A percentile compares a stretch with the other conserved stretches of the same genome.
These are phyloP conservation scores for Peromyscus leucopus DNA, from an alignment of 2,113 vertebrate species.

Conservation along the genomic window DNA sequence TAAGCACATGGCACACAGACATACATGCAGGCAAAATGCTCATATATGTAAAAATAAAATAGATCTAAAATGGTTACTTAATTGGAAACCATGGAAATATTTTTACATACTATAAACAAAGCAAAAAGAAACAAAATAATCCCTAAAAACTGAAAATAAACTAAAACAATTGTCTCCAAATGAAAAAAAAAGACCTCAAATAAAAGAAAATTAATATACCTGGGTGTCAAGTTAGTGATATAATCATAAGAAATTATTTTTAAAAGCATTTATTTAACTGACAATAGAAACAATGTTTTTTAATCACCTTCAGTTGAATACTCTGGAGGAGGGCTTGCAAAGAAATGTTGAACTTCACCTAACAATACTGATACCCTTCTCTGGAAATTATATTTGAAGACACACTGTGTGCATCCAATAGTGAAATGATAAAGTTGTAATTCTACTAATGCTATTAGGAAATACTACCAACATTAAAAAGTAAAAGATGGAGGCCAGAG, in stretches of 20 bases:
- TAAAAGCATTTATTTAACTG: not conserved
- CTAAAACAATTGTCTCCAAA: not conserved
- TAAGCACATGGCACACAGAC: not conserved
- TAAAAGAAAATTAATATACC: not conserved
- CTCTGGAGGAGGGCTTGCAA: not conserved
- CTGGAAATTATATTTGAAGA: not conserved
- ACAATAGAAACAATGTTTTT: not conserved
- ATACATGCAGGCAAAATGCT: not conserved
- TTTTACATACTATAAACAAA: not conserved
- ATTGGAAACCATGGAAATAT: not conserved
- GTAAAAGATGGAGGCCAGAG: not conserved
- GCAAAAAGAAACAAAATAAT: not conserved
- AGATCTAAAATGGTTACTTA: not conserved
- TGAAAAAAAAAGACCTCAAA: not conserved
- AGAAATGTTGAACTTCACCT: not conserved
- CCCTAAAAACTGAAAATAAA: not conserved
- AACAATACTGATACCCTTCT: not conserved
- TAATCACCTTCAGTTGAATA: not conserved
- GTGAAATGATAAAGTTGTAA: not conserved
- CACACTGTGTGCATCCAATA: not conserved
- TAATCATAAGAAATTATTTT: not conserved
- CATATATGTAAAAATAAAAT: not conserved
- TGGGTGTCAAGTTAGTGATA: not conserved
- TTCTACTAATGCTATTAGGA: not conserved
- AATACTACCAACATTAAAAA: not conserved